Evolutionary conservation across 2,797 vertebrate genomes (phyloP).

Genomic region (Leptoclinus maculatus): DNA sequence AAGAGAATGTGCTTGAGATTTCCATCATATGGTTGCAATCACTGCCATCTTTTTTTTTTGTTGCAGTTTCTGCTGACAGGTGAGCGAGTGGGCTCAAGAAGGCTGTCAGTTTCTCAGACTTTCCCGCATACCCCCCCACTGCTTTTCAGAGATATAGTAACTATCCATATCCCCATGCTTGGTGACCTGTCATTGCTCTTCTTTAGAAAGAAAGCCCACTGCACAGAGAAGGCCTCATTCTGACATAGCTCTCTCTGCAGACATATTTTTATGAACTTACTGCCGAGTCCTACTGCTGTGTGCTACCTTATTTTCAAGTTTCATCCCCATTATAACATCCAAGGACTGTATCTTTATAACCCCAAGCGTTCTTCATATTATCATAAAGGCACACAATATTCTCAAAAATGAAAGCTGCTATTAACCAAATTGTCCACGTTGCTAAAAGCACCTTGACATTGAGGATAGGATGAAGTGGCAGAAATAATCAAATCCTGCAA

Average conservation of each 20-base stretch:
- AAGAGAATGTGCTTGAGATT: conserved; percentile 42
- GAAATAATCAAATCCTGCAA: conserved; percentile 22
- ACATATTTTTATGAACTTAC: conserved; percentile 45
- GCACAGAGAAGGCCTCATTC: conserved; percentile 33
- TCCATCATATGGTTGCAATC: conserved; percentile 25
- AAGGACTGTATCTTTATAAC: conserved; percentile 15
- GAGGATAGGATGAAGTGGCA: background rate
- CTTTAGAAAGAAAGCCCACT: conserved; percentile 48
- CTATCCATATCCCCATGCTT: conserved; percentile 38
- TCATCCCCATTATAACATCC: conserved; percentile 27
- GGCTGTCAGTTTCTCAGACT: conserved; percentile 48
- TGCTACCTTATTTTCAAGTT: conserved; percentile 27
- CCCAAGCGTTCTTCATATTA: conserved; percentile 1
- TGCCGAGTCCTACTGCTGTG: conserved; percentile 17
- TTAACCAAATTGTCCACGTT: background rate
- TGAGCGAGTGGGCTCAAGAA: conserved; percentile 41
- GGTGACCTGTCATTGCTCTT: conserved; percentile 61
- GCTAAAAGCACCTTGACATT: background rate
- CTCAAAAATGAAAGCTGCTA: background rate
- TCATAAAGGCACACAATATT: conserved; percentile 8
- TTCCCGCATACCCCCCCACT: conserved; percentile 25
- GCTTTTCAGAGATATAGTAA: conserved; percentile 47
- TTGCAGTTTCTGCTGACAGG: conserved; percentile 44
- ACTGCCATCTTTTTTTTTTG: conserved; percentile 13
- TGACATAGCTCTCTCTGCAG: conserved; percentile 51